Conservation (phyloP, 2,888 invertebrate species). For the Pterobdella sp. region DNA sequence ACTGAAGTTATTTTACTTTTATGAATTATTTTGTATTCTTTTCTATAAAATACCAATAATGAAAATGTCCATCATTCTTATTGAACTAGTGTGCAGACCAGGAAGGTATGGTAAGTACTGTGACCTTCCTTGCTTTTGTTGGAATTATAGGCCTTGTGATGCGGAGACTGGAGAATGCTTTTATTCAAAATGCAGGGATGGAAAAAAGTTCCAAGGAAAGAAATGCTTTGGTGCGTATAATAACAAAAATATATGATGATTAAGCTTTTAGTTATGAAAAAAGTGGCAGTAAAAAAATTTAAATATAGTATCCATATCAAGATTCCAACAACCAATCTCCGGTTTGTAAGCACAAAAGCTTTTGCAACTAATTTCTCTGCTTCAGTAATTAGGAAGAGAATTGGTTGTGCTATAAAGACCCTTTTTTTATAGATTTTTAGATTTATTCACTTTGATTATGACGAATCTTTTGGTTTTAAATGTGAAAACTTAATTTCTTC, state of each 20-base stretch:
- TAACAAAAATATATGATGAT: not conserved
- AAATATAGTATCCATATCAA: no score
- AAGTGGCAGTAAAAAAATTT: no score
- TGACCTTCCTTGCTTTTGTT: conserved; percentile 14
- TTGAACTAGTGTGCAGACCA: conserved; percentile 17
- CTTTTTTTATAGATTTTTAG: no score
- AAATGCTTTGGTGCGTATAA: not conserved
- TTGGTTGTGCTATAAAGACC: no score
- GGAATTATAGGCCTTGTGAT: conserved; percentile 16
- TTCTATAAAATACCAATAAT: not conserved
- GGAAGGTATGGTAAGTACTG: conserved; percentile 14
- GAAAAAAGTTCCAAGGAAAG: not conserved
- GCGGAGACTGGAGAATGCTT: conserved; percentile 18
- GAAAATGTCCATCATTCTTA: not conserved
- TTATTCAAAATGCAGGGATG: not conserved
- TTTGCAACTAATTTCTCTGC: no score
- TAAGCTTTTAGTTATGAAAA: no score
- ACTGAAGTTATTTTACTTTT: not conserved
- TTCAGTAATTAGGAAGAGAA: no score
- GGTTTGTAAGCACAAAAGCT: no score
- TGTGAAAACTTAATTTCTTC: no score
- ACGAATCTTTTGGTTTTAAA: no score
- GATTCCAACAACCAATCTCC: no score
- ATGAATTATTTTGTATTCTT: not conserved
- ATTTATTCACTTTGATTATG: no score